Conservation (phyloP, 2,113 vertebrate species). For the Verasper variegatus region DNA sequence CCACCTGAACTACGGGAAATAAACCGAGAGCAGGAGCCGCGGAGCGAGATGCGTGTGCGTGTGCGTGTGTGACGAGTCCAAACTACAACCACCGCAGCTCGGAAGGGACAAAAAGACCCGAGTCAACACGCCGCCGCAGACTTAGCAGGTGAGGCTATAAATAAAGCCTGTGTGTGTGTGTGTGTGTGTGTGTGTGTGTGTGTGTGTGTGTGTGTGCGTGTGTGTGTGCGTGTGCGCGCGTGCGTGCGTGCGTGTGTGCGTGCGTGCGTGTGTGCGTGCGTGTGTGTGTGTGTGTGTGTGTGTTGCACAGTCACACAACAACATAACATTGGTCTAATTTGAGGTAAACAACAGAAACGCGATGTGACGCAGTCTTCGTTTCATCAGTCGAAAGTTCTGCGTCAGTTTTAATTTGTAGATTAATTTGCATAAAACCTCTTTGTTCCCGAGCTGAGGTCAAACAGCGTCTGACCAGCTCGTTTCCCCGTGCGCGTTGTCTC, state of each 20-base stretch:
- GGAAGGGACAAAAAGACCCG: conserved; percentile 14
- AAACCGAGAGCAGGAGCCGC: background rate
- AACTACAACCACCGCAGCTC: background rate
- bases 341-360: too few species aligned
- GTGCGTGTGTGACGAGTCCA: background rate
- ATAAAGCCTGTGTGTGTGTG: conserved; percentile 34
- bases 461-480: too few species aligned
- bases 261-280: too few species aligned
- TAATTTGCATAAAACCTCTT: too few species aligned
- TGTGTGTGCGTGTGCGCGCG: too few species aligned
- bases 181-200: background rate
- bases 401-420: too few species aligned
- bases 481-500: too few species aligned
- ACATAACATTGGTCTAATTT: too few species aligned
- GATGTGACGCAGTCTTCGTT: background rate
- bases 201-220: background rate
- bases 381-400: background rate
- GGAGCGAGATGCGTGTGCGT: background rate
- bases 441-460: too few species aligned
- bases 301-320: too few species aligned
- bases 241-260: too few species aligned
- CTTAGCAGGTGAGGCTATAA: conserved; percentile 73
- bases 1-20: conserved; percentile 4
- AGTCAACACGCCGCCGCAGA: conserved; percentile 36
- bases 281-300: too few species aligned